phyloP scores from a whole-genome alignment of 2,797 vertebrate genomes.

The Anguilla megastoma region DNA sequence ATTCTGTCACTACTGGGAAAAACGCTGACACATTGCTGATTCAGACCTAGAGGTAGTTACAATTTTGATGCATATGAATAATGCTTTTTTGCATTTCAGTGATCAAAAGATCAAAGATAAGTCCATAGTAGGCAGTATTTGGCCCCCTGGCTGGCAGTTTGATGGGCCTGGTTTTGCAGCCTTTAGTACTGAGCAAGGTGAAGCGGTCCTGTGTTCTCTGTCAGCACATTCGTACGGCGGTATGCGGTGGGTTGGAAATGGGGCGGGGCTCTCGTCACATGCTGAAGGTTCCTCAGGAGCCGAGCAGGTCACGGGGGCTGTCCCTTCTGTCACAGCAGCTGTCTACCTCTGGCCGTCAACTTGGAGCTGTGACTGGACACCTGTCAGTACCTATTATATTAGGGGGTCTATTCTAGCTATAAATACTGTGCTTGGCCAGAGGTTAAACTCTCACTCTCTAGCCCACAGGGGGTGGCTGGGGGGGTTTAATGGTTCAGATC shows the following conservation, averaged over 20 bases:
- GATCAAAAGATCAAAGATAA: not conserved
- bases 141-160: not conserved
- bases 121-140: not conserved
- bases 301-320: not conserved
- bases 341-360: not conserved
- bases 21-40: not conserved
- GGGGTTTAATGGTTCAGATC: not conserved
- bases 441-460: conserved; percentile 21
- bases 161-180: not conserved
- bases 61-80: not conserved
- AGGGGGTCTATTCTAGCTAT: conserved; percentile 6
- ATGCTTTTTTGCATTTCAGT: not conserved
- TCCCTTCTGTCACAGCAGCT: conserved; percentile 4
- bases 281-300: not conserved
- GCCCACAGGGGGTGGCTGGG: not conserved
- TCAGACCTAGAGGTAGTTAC: not conserved
- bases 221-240: not conserved
- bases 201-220: not conserved
- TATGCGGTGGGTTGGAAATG: not conserved
- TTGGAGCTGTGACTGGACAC: not conserved
- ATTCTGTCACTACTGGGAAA: not conserved
- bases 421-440: conserved; percentile 15
- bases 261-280: not conserved
- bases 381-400: conserved; percentile 31
- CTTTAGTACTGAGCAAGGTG: not conserved